Percentiles rank a stretch among this genome's conserved stretches.
Evolutionary conservation across 1,140 invertebrate species (phyloP).

Genomic region (Coenobita brevimanus): DNA sequence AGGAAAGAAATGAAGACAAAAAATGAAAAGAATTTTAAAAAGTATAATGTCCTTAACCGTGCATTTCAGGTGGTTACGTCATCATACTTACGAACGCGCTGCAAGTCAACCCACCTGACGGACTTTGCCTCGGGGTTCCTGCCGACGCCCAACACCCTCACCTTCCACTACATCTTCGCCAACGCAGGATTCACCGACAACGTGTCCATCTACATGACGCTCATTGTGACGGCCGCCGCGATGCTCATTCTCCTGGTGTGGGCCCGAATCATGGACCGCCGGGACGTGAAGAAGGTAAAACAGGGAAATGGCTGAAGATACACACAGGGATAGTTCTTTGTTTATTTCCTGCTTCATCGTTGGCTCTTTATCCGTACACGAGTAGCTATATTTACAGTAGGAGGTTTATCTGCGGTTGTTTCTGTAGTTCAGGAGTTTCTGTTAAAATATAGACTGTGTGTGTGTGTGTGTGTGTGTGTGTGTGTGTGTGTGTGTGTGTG

Average conservation of each 20-base stretch:
- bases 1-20: too few relatives aligned
- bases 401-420: too few relatives aligned
- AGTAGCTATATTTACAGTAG: too few relatives aligned
- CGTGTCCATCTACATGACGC: slow-evolving; percentile 76
- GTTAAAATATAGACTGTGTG: too few relatives aligned
- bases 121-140: slow-evolving; percentile 77
- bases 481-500: slow-evolving; percentile 27
- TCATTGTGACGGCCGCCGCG: slow-evolving; percentile 74
- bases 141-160: slow-evolving; percentile 76
- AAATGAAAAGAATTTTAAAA: too few relatives aligned
- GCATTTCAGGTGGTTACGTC: slow-evolving; percentile 69
- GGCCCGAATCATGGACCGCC: slow-evolving; percentile 75
- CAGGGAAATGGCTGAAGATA: too few relatives aligned
- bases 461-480: background rate
- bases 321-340: too few relatives aligned
- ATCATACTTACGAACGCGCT: slow-evolving; percentile 72
- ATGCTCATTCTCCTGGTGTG: slow-evolving; percentile 75
- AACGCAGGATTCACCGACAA: slow-evolving; percentile 76
- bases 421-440: too few relatives aligned
- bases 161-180: slow-evolving; percentile 77
- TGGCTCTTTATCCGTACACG: too few relatives aligned
- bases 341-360: too few relatives aligned
- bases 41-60: background rate
- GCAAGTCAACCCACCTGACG: slow-evolving; percentile 76
- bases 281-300: slow-evolving; percentile 74